Evolutionary conservation across 2,797 vertebrate species (phyloP).

Genomic region (Molossus molossus): DNA sequence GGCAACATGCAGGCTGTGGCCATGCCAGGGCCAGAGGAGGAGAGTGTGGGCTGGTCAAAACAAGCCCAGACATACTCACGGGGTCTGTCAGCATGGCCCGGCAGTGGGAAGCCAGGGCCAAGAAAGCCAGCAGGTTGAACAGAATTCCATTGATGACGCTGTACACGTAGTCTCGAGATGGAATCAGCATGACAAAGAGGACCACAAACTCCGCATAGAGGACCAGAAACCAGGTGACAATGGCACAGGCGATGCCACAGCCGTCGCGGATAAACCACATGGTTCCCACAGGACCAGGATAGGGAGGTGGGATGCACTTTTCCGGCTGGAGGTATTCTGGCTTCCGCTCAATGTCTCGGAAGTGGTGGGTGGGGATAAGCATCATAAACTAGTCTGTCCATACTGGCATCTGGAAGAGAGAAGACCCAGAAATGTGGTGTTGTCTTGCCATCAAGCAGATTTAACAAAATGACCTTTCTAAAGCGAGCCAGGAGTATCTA

Average conservation of each 20-base stretch:
- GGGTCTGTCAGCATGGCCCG: slow-evolving; percentile 99
- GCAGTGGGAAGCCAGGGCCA: slow-evolving; percentile 97
- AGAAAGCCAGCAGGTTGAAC: slow-evolving; percentile 96
- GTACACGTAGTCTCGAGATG: slow-evolving; percentile 94
- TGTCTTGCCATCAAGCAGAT: background rate
- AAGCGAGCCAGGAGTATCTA: background rate
- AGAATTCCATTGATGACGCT: slow-evolving; percentile 96
- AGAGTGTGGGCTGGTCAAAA: slow-evolving; percentile 73
- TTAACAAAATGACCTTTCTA: background rate
- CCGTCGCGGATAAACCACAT: slow-evolving; percentile 99
- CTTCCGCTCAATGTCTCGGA: slow-evolving; percentile 97
- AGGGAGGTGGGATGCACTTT: slow-evolving; percentile 95
- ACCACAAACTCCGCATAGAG: slow-evolving; percentile 99
- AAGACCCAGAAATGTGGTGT: background rate
- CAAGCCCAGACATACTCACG: slow-evolving; percentile 92
- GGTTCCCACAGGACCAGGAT: slow-evolving; percentile 89
- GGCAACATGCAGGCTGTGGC: slow-evolving; percentile 39
- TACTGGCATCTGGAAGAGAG: slow-evolving; percentile 92
- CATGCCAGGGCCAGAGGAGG: slow-evolving; percentile 41
- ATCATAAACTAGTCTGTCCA: slow-evolving; percentile 94
- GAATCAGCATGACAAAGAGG: slow-evolving; percentile 97
- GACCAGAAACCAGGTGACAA: slow-evolving; percentile 98
- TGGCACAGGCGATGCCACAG: slow-evolving; percentile 97
- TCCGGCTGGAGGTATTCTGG: slow-evolving; percentile 97
- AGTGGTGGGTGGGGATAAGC: slow-evolving; percentile 94